Conservation (phyloP, 2,113 vertebrate genomes). For the Proteles cristata region DNA sequence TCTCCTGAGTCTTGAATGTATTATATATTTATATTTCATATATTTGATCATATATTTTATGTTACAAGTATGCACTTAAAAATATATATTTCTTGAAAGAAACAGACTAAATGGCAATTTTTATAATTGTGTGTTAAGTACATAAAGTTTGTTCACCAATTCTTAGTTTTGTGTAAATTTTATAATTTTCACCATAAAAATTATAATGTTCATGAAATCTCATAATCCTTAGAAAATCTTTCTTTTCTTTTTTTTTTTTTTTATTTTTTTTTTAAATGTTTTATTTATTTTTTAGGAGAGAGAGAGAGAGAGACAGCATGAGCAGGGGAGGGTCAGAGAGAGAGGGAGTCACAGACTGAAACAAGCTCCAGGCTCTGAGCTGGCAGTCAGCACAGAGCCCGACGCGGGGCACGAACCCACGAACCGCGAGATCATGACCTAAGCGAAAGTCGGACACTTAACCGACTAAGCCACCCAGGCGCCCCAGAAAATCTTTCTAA, state of each 20-base stretch:
- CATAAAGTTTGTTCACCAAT: background rate
- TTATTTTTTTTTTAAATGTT: too few species aligned
- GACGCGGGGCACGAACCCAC: too few species aligned
- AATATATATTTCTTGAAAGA: background rate
- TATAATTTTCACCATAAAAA: constrained; percentile 4
- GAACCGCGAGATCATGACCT: too few species aligned
- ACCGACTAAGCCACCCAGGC: too few species aligned
- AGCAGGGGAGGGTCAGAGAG: too few species aligned
- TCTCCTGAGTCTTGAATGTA: background rate
- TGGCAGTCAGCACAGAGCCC: too few species aligned
- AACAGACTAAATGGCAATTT: background rate
- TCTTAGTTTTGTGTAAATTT: background rate
- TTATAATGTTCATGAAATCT: background rate
- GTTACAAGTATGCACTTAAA: background rate
- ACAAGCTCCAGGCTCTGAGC: too few species aligned
- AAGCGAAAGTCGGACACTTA: too few species aligned
- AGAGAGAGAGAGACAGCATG: too few species aligned
- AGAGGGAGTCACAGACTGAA: too few species aligned
- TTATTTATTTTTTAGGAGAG: too few species aligned
- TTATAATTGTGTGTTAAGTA: background rate
- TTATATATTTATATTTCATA: background rate
- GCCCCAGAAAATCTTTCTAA: background rate
- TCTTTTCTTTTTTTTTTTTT: too few species aligned
- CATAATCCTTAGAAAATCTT: background rate
- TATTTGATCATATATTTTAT: background rate